Percentiles rank a stretch among this genome's conserved stretches.
These are phyloP conservation scores for Rousettus madagascariensis DNA, from an alignment of 2,797 vertebrate genomes.

Conservation along the genomic window DNA sequence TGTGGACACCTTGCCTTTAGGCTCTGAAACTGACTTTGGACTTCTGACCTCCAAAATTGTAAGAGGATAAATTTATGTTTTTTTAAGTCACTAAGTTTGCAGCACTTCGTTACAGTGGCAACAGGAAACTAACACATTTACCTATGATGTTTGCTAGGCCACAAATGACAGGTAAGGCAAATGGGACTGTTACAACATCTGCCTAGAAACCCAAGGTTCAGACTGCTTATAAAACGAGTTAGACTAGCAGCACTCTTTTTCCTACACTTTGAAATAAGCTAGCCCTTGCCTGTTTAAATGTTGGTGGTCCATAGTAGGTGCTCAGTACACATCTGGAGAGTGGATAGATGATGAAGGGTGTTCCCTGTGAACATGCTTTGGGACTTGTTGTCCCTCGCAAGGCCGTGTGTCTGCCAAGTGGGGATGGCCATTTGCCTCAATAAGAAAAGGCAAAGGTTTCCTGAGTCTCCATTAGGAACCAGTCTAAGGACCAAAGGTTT, in stretches of 20 bases:
- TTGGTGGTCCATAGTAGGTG: not conserved
- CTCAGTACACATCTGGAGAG: not conserved
- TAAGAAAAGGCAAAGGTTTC: not conserved
- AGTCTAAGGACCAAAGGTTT: not conserved
- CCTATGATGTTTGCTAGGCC: not conserved
- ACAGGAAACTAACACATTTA: not conserved
- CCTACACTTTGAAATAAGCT: not conserved
- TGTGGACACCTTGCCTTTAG: not conserved
- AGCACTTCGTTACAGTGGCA: not conserved
- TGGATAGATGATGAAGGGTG: not conserved
- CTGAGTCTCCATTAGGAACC: not conserved
- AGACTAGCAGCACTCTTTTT: not conserved
- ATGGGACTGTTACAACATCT: not conserved
- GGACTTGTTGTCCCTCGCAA: not conserved
- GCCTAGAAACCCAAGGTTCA: not conserved
- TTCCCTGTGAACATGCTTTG: not conserved
- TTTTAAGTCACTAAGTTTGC: not conserved
- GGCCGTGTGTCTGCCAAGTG: not conserved
- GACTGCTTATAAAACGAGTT: not conserved
- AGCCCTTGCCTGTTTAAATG: not conserved
- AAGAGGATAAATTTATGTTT: not conserved
- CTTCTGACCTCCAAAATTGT: not conserved
- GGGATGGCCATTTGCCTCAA: not conserved
- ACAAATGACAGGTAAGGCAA: not conserved
- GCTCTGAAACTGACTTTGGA: not conserved